Base-by-base conservation (phyloP, 2,113 vertebrate species). In the Dinomys branickii region DNA sequence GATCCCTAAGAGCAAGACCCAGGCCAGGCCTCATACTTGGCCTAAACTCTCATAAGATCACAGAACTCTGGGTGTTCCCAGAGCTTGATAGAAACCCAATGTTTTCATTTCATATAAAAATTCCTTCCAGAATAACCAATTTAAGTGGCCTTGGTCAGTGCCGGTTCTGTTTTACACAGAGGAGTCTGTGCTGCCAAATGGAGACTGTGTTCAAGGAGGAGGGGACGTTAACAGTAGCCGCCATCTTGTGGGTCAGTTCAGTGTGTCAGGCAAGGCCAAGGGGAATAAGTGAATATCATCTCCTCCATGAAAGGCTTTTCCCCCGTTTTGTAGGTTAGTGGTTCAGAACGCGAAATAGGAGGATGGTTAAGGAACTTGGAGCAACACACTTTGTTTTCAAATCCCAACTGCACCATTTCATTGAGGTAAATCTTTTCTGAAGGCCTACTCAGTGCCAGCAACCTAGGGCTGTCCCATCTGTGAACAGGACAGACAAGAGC, bases 81-180 rank as follows among this genome's bases (percentile, higher is more conserved):
- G 67, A 86, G 44, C n/a, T 87, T 95, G 67, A 95, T 26, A 90
- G 78, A 92, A 97, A 82, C 30, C 19, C 26, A 41, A 4, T 61
- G 58, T 90, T 94, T 93, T 93, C 17, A 47, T 84, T 88, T 97
- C 38, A 95, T 95, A 80, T 35, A 30, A 94, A 94, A 94, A 94
- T 94, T 88, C 19, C 54, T 96, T 92, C 92, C 11, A 44, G 41
- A 94, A 88, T 69, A 83, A 56, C 41, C 63, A 63, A 71, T 26
- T 77, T 61, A 86, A 96, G 59, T 41, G 1, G 20, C 28, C 9
- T 67, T 81, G 41, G 13, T 84, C 58, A 20, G 5, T 28, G 12
- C 38, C 75, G 20, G 26, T 35, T 20, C 77, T 94, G n/a, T 10
- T 73, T 63, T 78, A 44, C 35, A 33, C 41, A 63, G 8, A 65